Evolutionary conservation across 2,888 invertebrate genomes (phyloP).

Genomic region (Thecophora atra): DNA sequence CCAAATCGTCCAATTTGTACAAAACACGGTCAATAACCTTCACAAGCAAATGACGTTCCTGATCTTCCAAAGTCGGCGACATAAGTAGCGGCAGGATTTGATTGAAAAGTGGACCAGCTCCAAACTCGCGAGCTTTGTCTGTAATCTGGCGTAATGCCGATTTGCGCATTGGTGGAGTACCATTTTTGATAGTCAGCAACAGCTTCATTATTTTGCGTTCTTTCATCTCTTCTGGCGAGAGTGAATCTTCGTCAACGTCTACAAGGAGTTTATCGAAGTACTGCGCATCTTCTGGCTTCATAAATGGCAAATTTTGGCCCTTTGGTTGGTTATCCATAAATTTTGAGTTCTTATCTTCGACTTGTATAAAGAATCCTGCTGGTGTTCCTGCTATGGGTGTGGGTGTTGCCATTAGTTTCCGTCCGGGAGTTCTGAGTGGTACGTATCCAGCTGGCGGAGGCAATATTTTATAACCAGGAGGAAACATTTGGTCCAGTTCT

Average conservation of each 20-base stretch:
- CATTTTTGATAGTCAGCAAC: slow-evolving; percentile 97
- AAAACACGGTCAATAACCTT: slow-evolving; percentile 99
- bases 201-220: slow-evolving; percentile 99
- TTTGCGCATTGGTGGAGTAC: slow-evolving; percentile 99
- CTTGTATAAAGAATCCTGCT: slow-evolving; percentile 94
- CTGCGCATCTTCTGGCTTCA: slow-evolving; percentile 99
- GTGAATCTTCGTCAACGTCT: slow-evolving; percentile 96
- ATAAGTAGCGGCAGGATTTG: slow-evolving; percentile 99
- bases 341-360: slow-evolving; percentile 87
- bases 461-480: slow-evolving; percentile 96
- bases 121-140: slow-evolving; percentile 97
- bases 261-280: slow-evolving; percentile 98
- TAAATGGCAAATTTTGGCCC: slow-evolving; percentile 92
- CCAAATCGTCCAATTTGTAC: slow-evolving; percentile 97
- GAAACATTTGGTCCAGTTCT: slow-evolving; percentile 97
- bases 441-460: slow-evolving; percentile 96
- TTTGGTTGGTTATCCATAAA: slow-evolving; percentile 96
- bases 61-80: slow-evolving; percentile 99
- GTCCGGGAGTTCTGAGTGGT: slow-evolving; percentile 95
- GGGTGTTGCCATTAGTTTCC: slow-evolving; percentile 97
- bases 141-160: slow-evolving; percentile 97
- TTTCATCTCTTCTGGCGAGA: slow-evolving; percentile 96
- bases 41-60: slow-evolving; percentile 97
- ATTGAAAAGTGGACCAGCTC: slow-evolving; percentile 98
- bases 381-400: slow-evolving; percentile 95